Base-by-base conservation (phyloP, 2,888 invertebrate species). In the Meliscaeva auricollis region DNA sequence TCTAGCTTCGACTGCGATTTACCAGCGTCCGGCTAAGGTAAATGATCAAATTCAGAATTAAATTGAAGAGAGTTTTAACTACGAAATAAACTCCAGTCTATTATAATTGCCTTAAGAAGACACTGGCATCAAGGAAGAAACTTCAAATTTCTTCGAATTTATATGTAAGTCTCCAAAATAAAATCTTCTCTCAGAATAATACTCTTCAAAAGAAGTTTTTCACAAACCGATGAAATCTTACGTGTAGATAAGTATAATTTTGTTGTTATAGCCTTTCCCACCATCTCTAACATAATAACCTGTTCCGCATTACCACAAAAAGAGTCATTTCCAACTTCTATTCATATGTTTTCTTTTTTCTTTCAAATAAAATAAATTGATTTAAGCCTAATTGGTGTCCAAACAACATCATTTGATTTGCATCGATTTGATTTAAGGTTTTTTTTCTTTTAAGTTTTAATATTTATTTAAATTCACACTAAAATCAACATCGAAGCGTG, bases 321-420 rank as follows among this genome's bases (percentile, higher is more conserved):
- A 41, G 13, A 60, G 13, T 13, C n/a, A 38, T 44, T 9, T 15
- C 38, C 3, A 58, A 58, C 38, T 26, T n/a, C 35, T 15, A 30
- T 11, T 15, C 8, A 15, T 44, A 26, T 41, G 9, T 26, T 44
- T 13, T 46, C 15, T 30, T 30, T n/a, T 15, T 8, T 8, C 2
- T 38, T 38, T 9, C 11, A 56, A 20, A 48, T 13, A 48, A 48
- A 64, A 72, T 38, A 35, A 32, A 52, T 52, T 41, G 41, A 30
- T 64, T 32, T 73, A 62, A 62, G 15, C 68, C 22, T 30, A 20
- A 54, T 30, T n/a, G 32, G 62, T 69, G 69, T 64, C 75, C 48
- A 56, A 58, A 52, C 54, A 56, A 64, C 48, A 69, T 72, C 66
- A 46, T 58, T 52, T 76, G 58, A 73, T 82, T 82, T 72, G 77